Base-by-base conservation (phyloP, 2,888 invertebrate species). In the Brachypterus glaber region DNA sequence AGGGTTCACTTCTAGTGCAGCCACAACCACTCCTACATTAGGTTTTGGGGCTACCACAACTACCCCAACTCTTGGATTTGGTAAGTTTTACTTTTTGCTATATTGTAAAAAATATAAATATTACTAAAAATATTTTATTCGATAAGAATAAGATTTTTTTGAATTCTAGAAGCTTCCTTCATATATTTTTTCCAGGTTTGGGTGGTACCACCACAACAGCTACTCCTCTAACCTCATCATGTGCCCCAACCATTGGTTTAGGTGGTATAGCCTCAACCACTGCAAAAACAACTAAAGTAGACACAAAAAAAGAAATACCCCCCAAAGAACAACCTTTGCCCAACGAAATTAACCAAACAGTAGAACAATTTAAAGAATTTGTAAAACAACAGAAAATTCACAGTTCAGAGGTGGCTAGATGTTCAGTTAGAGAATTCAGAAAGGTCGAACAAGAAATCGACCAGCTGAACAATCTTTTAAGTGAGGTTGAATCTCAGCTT, bases 351-450 rank as follows among this genome's bases (percentile, higher is more conserved):
- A 68, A 74, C 15, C 77, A 80, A 47, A 79, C 82, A 0, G 82
- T 91, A 16, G 86, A 89, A 40, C 69, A 74, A 2, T 83, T 91
- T 56, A 88, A 89, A 69, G 77, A 77, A 39, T 82, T 84, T 61
- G 83, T 91, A 0, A 90, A 90, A 66, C 81, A 82, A 40, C 89
- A 91, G 59, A 91, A 91, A 62, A 70, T 74, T 0, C 69, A 82
- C 21, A 52, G 54, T 46, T 52, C 54, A 1, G 54, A 54, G 30
- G 53, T 54, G 25, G 42, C 52, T 3, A 37, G 61, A 31, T 63
- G 76, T 51, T 77, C 79, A 1, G 69, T 73, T 1, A 73, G 77
- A 50, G 74, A 78, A 7, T 68, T 79, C 48, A 66, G 69, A 40
- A 74, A 74, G 58, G 76, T 79, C 9, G 72, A 76, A 33, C 74